These are phyloP conservation scores for Sparidentex hasta DNA, from an alignment of 2,797 vertebrate genomes.

Conservation along the genomic window DNA sequence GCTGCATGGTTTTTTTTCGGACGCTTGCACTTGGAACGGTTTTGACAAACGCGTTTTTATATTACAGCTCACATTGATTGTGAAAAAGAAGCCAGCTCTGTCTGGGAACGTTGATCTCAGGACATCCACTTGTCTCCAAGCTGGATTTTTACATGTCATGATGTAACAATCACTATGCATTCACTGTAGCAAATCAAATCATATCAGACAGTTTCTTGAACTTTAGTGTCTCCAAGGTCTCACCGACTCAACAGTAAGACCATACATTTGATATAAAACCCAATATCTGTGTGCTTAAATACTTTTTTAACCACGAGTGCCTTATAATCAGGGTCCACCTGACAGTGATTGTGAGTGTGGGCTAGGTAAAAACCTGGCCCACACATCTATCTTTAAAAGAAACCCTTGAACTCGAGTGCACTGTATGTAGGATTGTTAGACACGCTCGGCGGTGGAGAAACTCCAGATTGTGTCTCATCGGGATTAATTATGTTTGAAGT, in stretches of 20 bases:
- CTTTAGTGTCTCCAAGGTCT: conserved; percentile 3
- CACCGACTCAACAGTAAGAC: conserved; percentile 2
- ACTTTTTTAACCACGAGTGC: conserved; percentile 3
- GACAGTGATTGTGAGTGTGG: conserved; percentile 20
- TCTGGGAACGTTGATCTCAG: neutral
- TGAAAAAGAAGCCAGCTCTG: neutral
- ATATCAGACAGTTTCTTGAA: neutral
- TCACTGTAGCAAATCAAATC: conserved; percentile 16
- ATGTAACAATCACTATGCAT: conserved; percentile 20
- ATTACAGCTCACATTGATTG: neutral
- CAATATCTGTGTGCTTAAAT: neutral
- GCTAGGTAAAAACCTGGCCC: conserved; percentile 15
- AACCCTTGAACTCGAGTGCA: conserved; percentile 31
- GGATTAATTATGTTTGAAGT: conserved; percentile 73
- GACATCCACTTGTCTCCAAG: neutral
- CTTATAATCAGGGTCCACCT: conserved; percentile 16
- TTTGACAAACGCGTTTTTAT: neutral
- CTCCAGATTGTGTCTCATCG: conserved; percentile 56
- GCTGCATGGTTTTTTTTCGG: neutral
- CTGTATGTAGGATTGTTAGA: conserved; percentile 30
- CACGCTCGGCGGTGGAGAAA: conserved; percentile 28
- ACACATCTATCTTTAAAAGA: conserved; percentile 37
- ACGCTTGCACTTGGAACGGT: neutral
- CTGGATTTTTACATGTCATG: neutral
- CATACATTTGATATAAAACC: conserved; percentile 2